Evolutionary conservation across 2,888 invertebrate genomes (phyloP).

Genomic region (Eumacrocentrus americanus): DNA sequence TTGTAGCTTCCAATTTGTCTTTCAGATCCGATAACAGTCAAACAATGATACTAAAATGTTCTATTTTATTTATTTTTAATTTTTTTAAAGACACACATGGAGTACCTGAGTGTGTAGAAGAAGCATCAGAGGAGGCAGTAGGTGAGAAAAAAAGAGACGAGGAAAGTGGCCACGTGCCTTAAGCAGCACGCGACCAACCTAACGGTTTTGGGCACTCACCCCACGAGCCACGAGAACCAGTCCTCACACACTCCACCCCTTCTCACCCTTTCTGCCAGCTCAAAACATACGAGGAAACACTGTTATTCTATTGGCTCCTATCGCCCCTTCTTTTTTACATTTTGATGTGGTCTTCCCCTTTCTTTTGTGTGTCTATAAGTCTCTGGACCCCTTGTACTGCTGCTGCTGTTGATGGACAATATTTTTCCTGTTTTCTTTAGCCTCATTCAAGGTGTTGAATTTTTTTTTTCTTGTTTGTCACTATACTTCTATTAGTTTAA

Average conservation of each 20-base stretch:
- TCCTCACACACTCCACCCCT: constrained; percentile 44
- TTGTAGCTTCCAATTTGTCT: too few species aligned
- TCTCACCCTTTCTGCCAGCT: constrained; percentile 51
- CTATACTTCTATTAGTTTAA: background rate
- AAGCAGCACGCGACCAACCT: constrained; percentile 59
- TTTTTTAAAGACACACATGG: background rate
- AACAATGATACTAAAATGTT: background rate
- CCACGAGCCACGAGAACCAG: constrained; percentile 52
- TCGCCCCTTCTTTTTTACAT: constrained; percentile 42
- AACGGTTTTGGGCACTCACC: constrained; percentile 58
- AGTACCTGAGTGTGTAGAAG: background rate
- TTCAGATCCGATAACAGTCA: too few species aligned
- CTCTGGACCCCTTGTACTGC: background rate
- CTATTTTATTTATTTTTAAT: background rate
- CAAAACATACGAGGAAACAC: constrained; percentile 54
- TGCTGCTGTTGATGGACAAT: background rate
- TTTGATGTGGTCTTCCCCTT: constrained; percentile 36
- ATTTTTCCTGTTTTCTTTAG: background rate
- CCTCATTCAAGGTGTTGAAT: background rate
- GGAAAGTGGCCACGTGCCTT: constrained; percentile 56
- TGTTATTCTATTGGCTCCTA: constrained; percentile 56
- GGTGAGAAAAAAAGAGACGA: constrained; percentile 37
- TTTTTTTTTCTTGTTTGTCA: background rate
- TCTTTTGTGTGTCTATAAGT: background rate
- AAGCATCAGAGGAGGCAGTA: constrained; percentile 15